phyloP scores from a whole-genome alignment of 2,113 vertebrate genomes.

The Gasterosteus nipponicus region DNA sequence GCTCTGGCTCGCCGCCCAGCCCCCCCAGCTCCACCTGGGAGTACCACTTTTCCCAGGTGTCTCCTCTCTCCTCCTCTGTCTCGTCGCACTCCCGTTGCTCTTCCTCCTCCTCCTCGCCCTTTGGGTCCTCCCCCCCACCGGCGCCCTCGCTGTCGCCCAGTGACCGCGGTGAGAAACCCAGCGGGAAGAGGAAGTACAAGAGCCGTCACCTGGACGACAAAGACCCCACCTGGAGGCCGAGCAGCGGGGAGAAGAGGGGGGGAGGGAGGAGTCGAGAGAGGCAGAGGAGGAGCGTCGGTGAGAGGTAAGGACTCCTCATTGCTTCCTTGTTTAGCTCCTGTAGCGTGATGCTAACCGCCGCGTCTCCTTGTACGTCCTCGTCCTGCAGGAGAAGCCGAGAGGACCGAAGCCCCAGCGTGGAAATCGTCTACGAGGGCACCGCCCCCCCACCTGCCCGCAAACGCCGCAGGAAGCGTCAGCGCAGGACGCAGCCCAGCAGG shows the following conservation, averaged over 20 bases:
- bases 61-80: slow-evolving; percentile 34
- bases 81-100: slow-evolving; percentile 25
- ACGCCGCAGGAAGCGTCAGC: slow-evolving; percentile 47
- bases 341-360: no score
- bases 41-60: slow-evolving; percentile 32
- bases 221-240: slow-evolving; percentile 57
- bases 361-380: not conserved
- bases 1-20: slow-evolving; percentile 41
- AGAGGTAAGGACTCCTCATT: slow-evolving; percentile 46
- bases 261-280: slow-evolving; percentile 12
- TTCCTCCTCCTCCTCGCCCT: not conserved
- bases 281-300: not conserved
- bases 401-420: slow-evolving; percentile 72
- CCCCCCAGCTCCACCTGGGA: slow-evolving; percentile 34
- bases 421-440: slow-evolving; percentile 74
- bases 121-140: slow-evolving; percentile 10
- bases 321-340: no score
- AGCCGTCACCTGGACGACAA: slow-evolving; percentile 72
- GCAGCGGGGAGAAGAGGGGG: not conserved
- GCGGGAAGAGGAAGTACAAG: slow-evolving; percentile 78
- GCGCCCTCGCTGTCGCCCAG: slow-evolving; percentile 18
- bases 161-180: slow-evolving; percentile 58
- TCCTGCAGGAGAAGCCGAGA: slow-evolving; percentile 29
- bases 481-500: slow-evolving; percentile 37
- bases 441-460: not conserved